Conservation (phyloP, 1,140 invertebrate genomes). For the Phthorimaea operculella region DNA sequence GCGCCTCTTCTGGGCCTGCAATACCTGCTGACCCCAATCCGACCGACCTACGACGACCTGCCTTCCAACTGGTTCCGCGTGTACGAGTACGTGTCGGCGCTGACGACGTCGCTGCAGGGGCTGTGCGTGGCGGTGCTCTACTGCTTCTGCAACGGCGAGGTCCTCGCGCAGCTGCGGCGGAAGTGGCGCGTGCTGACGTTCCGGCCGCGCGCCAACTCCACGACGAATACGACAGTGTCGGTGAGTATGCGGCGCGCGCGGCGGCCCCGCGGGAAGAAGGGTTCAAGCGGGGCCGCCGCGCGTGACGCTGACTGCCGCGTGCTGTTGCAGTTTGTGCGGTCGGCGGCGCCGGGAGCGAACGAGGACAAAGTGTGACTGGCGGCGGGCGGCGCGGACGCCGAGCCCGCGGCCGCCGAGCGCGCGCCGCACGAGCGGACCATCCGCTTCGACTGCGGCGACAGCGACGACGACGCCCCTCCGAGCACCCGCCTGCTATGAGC, state of each 20-base stretch:
- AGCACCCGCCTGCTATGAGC: slow-evolving; percentile 36
- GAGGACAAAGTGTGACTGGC: slow-evolving; percentile 73
- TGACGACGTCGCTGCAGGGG: slow-evolving; percentile 92
- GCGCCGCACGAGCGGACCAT: slow-evolving; percentile 32
- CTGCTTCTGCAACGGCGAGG: slow-evolving; percentile 97
- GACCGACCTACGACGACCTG: slow-evolving; percentile 73
- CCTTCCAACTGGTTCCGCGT: slow-evolving; percentile 77
- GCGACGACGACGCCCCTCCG: slow-evolving; percentile 50
- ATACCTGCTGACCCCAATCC: slow-evolving; percentile 90
- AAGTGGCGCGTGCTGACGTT: slow-evolving; percentile 80
- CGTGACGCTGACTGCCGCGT: not conserved
- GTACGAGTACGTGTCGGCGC: slow-evolving; percentile 86
- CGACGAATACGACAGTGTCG: slow-evolving; percentile 85
- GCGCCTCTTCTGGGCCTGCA: slow-evolving; percentile 86
- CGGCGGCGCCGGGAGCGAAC: slow-evolving; percentile 66
- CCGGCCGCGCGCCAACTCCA: slow-evolving; percentile 81
- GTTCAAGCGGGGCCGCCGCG: not conserved
- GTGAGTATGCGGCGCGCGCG: slow-evolving; percentile 68
- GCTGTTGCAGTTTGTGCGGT: slow-evolving; percentile 69
- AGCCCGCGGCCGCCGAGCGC: slow-evolving; percentile 9
- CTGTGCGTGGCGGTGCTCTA: slow-evolving; percentile 91
- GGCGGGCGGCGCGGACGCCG: slow-evolving; percentile 38
- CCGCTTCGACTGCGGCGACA: slow-evolving; percentile 52
- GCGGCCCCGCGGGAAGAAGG: not conserved
- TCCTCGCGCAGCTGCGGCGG: slow-evolving; percentile 83